phyloP scores from a whole-genome alignment of 1,140 invertebrate genomes.

The Hycleus phaleratus region DNA sequence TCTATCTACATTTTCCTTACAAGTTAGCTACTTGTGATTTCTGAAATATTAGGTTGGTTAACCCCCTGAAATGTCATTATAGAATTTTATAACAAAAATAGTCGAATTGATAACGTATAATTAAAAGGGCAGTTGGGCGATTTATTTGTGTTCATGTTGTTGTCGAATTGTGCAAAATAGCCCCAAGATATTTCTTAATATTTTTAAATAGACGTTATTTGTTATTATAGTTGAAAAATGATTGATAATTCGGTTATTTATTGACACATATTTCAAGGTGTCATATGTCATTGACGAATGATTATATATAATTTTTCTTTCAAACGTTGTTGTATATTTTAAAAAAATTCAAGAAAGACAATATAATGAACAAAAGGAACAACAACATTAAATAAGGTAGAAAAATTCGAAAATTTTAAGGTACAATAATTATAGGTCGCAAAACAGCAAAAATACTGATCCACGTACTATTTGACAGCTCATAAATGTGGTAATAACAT shows the following conservation, averaged over 20 bases:
- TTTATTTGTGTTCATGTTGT: too few relatives aligned
- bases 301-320: conserved; percentile 16
- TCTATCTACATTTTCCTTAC: too few relatives aligned
- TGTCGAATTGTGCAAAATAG: too few relatives aligned
- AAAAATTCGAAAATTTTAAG: conserved; percentile 17
- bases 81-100: neutral
- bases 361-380: too few relatives aligned
- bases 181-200: too few relatives aligned
- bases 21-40: too few relatives aligned
- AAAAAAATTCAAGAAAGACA: neutral
- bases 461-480: conserved; percentile 28
- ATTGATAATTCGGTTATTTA: conserved; percentile 12
- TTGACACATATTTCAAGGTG: conserved; percentile 14
- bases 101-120: neutral
- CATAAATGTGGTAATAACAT: conserved; percentile 35
- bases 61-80: too few relatives aligned
- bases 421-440: conserved; percentile 32
- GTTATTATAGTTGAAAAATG: conserved; percentile 3
- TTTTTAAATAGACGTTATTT: too few relatives aligned
- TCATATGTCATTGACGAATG: conserved; percentile 13
- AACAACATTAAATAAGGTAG: neutral
- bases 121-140: too few relatives aligned
- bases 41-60: too few relatives aligned
- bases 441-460: conserved; percentile 16
- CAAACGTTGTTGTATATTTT: conserved; percentile 4